Conservation (phyloP, 2,797 vertebrate species). For the Xiphorhynchus erythropygius region DNA sequence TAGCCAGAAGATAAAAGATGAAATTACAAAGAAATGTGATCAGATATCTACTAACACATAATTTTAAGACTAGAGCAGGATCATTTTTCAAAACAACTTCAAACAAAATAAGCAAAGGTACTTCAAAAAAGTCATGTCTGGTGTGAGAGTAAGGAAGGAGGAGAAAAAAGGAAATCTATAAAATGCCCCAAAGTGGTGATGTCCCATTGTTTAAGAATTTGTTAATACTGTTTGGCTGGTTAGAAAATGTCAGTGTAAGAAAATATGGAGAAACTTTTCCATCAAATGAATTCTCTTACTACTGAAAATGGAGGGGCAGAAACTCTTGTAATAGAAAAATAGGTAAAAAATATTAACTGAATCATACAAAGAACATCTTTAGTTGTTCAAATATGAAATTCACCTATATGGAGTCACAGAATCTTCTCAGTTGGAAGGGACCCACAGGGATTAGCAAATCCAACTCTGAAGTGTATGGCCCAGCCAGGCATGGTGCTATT, state of each 20-base stretch:
- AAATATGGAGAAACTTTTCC: not conserved
- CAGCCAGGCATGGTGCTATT: not conserved
- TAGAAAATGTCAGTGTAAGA: not conserved
- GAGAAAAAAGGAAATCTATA: not conserved
- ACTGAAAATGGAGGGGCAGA: not conserved
- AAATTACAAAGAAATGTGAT: constrained; percentile 39
- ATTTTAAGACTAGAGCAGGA: not conserved
- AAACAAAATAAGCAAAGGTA: not conserved
- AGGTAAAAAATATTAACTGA: not conserved
- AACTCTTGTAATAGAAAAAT: not conserved
- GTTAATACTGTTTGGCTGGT: not conserved
- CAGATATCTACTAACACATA: not conserved
- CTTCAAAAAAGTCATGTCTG: not conserved
- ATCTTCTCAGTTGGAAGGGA: not conserved
- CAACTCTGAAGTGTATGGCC: not conserved
- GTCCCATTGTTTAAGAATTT: not conserved
- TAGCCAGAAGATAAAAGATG: constrained; percentile 67
- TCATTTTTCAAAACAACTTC: not conserved
- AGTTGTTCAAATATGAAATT: not conserved
- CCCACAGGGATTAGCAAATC: no score
- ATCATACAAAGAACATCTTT: not conserved
- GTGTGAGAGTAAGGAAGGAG: not conserved
- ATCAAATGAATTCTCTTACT: not conserved
- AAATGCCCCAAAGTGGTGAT: not conserved
- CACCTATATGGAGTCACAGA: not conserved